Percentiles rank a stretch among this genome's conserved stretches.
Conservation (phyloP, 2,888 invertebrate genomes). For the Zeuzera pyrina region DNA sequence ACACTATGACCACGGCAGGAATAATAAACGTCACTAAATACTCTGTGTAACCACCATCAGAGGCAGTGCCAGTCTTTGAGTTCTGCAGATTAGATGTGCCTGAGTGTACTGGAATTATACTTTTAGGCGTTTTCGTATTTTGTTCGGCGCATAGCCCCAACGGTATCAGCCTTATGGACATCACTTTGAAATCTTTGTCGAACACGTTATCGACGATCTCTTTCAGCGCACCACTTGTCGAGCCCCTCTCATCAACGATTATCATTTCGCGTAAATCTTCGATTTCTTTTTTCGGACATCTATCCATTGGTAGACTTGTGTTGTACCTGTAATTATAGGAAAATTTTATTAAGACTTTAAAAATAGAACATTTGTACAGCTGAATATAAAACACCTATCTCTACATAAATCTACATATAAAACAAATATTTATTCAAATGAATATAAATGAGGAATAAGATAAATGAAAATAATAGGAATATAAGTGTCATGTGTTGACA, state of each 20-base stretch:
- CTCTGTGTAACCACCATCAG: conserved; percentile 46
- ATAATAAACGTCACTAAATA: conserved; percentile 88
- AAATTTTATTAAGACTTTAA: too few species aligned
- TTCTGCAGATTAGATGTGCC: conserved; percentile 36
- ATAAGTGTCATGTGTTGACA: too few species aligned
- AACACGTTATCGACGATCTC: conserved; percentile 77
- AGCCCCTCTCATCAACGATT: conserved; percentile 74
- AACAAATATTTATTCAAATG: too few species aligned
- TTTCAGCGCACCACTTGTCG: conserved; percentile 41
- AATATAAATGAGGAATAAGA: too few species aligned
- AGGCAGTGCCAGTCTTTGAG: conserved; percentile 34
- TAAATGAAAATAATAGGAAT: too few species aligned
- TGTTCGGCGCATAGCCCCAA: conserved; percentile 73
- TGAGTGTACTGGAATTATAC: conserved; percentile 27
- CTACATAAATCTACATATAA: too few species aligned
- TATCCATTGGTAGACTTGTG: conserved; percentile 79
- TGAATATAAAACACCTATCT: too few species aligned
- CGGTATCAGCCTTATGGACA: conserved; percentile 75
- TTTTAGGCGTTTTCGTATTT: conserved; percentile 47
- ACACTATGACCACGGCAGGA: conserved; percentile 89
- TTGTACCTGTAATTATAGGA: conserved; percentile 76
- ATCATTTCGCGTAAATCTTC: conserved; percentile 80
- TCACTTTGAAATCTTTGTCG: conserved; percentile 80
- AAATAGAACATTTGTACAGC: too few species aligned
- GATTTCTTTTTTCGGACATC: conserved; percentile 86